Percentiles rank a stretch among this genome's conserved stretches.
phyloP scores from a whole-genome alignment of 2,888 invertebrate genomes.

The Sinohyriopsis cumingii region DNA sequence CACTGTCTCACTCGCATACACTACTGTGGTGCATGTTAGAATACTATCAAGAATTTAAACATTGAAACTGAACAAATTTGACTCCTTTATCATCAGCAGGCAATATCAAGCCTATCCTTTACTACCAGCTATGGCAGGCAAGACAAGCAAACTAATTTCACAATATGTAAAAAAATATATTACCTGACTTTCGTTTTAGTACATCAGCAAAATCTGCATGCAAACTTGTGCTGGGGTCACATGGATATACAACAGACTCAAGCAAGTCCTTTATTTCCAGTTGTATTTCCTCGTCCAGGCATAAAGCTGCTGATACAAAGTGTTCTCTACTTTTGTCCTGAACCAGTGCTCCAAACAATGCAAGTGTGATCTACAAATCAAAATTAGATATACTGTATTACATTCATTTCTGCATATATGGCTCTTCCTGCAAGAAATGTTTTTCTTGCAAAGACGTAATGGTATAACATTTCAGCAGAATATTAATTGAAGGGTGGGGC shows the following conservation, averaged over 20 bases:
- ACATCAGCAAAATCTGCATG: slow-evolving; percentile 45
- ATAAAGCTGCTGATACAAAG: slow-evolving; percentile 42
- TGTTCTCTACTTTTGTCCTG: slow-evolving; percentile 42
- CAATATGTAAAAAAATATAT: neutral
- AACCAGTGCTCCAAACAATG: slow-evolving; percentile 46
- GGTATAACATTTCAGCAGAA: too few relatives aligned
- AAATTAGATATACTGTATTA: too few relatives aligned
- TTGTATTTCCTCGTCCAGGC: slow-evolving; percentile 35
- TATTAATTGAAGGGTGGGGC: too few relatives aligned
- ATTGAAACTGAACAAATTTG: too few relatives aligned
- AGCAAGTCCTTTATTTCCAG: slow-evolving; percentile 48
- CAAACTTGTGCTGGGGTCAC: slow-evolving; percentile 29
- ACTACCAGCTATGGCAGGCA: neutral
- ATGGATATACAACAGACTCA: slow-evolving; percentile 35
- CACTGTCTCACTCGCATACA: too few relatives aligned
- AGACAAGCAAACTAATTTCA: neutral
- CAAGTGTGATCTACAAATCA: slow-evolving; percentile 37
- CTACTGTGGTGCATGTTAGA: too few relatives aligned
- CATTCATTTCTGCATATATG: too few relatives aligned
- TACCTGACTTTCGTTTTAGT: slow-evolving; percentile 38
- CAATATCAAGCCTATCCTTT: neutral
- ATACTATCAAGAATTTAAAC: too few relatives aligned
- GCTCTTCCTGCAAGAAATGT: too few relatives aligned
- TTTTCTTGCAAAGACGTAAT: too few relatives aligned
- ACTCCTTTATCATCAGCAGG: too few relatives aligned